Base-by-base conservation (phyloP, 2,888 invertebrate species). In the Bursaphelenchus okinawaensis region DNA sequence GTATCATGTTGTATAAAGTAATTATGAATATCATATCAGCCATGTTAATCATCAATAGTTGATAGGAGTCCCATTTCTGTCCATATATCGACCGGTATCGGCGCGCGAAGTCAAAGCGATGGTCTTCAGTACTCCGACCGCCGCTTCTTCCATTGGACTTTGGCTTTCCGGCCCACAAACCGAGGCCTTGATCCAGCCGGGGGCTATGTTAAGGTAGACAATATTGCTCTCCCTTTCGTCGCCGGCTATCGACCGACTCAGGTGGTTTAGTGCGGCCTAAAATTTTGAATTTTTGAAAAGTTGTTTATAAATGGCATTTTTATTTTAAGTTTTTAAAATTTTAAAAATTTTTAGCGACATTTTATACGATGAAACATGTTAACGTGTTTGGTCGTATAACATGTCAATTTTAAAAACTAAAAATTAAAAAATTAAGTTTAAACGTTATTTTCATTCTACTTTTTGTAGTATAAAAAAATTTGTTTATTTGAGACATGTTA, bases 171-270 rank as follows among this genome's bases (percentile, higher is more conserved):
- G 22, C 22, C 16, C 54, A 6, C 54, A 20, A 1, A 54, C 24
- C 2, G 54, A 54, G 12, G 54, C 24, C 19, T 54, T 54, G 22
- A 57, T 27, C 57, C 57, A 57, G 23, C 57, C 57, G 2, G 57
- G 57, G 6, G 57, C 22, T 3, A 57, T 22, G 20, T 23, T 20
- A 9, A 31, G 24, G 12, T 24, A 4, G 3, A 57, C 31, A 7
- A 57, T 19, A 20, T 24, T 24, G 3, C 16, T 54, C n/a, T 54
- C 54, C 1, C 24, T 12, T 24, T 54, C 54, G 22, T 54, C 22
- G 6, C 57, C 57, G 31, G 57, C 57, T 16, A 31, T 57, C 54
- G 31, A 57, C 2, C 57, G 57, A 6, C 24, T 29, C 3, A 29
- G 27, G 19, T 57, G 57, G 24, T 57, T 57, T 12, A 57, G 19